Evolutionary conservation across 2,797 vertebrate genomes (phyloP), one percentile per base, ranked within the genome.

Genomic region (Melopsittacus undulatus): DNA sequence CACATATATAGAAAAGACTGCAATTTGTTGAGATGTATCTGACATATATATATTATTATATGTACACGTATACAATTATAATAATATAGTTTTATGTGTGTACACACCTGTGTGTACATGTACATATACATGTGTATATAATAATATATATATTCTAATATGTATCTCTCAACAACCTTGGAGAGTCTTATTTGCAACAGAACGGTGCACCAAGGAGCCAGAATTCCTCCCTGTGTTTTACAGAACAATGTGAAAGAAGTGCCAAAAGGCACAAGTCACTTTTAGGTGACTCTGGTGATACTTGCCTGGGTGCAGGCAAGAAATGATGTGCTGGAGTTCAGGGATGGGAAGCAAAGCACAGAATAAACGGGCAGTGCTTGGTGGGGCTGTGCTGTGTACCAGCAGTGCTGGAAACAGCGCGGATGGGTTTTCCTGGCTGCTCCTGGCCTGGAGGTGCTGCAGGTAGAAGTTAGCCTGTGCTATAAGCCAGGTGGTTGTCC

Each of bases 341-440:
- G 67, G 56, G 30, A 1, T 22, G 80, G 88, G 36, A 62, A 74
- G 38, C 70, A 51, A 72, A 77, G 51, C 16, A 17, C 23, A 48
- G 64, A 32, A 52, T 34, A 36, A 78, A 24, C 17, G 3, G 61
- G 75, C 34, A 18, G 52, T 0, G 0, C 72, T 61, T 75, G 45
- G 46, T 17, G 4, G 40, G 51, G 66, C 74, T 38, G 49, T 0
- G 1, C 59, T 1, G 0, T 11, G 51, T 2, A 0, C 7, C 1
- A 2, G 11, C 27, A 15, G 72, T 12, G 45, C 51, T 11, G 10
- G 61, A 45, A 64, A 23, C 13, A 20, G 43, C 3, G 1, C 66
- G 42, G 57, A 12, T 23, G 75, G 11, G 18, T 62, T 77, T 76
- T 64, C 43, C 77, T 10, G n/a, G 43, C 62, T 72, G 67, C 62